A percentile compares a stretch with the other conserved stretches of the same genome.
These are phyloP conservation scores for Zoanthus solanderi DNA, from an alignment of 92 coral and sea anemone genomes.

Conservation along the genomic window DNA sequence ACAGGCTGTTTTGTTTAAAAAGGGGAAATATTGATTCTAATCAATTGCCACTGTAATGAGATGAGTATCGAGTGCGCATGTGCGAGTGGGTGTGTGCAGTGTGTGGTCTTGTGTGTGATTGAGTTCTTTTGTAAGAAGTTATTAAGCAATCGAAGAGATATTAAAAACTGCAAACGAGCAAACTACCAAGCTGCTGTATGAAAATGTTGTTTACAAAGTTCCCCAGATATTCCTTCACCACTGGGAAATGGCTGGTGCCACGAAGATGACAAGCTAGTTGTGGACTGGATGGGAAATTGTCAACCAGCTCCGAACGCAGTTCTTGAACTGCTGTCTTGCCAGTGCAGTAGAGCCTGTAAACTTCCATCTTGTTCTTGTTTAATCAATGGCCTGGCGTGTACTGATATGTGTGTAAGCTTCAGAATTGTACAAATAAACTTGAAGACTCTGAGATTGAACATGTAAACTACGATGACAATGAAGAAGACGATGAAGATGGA, in stretches of 20 bases:
- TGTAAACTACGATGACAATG: too few relatives aligned
- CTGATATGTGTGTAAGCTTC: not conserved
- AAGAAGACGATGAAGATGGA: too few relatives aligned
- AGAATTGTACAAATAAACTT: too few relatives aligned
- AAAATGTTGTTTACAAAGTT: too few relatives aligned
- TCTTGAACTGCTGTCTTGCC: slow-evolving; percentile 51
- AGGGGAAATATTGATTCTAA: slow-evolving; percentile 56
- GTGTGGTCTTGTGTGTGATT: too few relatives aligned
- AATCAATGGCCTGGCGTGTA: not conserved
- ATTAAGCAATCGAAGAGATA: too few relatives aligned
- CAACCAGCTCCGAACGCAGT: slow-evolving; percentile 54
- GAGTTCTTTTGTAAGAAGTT: too few relatives aligned
- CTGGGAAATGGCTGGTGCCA: slow-evolving; percentile 58
- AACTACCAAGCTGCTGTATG: slow-evolving; percentile 53
- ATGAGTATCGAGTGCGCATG: too few relatives aligned
- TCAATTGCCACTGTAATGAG: slow-evolving; percentile 56
- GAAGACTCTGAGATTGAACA: too few relatives aligned
- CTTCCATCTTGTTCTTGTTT: too few relatives aligned
- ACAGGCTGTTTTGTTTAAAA: slow-evolving; percentile 54
- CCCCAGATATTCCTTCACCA: slow-evolving; percentile 50
- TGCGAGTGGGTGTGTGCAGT: too few relatives aligned
- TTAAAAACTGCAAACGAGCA: slow-evolving; percentile 17
- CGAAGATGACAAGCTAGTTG: slow-evolving; percentile 17
- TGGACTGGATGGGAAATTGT: slow-evolving; percentile 52
- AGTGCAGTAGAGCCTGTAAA: not conserved